Base-by-base conservation (phyloP, 2,888 invertebrate species). In the Lasioglossum marginatum region DNA sequence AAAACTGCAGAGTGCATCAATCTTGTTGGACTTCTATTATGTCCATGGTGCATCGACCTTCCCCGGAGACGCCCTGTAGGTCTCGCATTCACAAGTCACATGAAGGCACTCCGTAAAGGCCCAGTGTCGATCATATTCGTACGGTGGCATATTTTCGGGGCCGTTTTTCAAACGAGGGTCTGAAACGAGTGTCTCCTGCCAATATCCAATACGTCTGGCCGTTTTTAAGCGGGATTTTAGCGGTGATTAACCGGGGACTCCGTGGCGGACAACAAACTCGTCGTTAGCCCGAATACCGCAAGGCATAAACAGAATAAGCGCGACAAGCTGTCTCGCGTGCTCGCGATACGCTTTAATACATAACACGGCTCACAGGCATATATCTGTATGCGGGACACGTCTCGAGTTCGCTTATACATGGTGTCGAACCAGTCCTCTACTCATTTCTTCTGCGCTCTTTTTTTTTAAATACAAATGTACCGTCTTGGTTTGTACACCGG, bases 241-340 rank as follows among this genome's bases (percentile, higher is more conserved):
- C 66, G 57, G 66, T 37, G 34, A 66, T 78, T 71, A 85, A 82
- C n/a, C 43, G 48, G 48, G 63, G 63, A 48, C 4, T 74, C 52
- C 63, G 37, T 70, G 74, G 23, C 78, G 10, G 52, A 57, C 79
- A 83, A 82, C 57, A 70, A 77, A 78, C 70, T 83, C 60, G 74
- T 79, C 79, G 86, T 86, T 79, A 79, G 68, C 68, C 74, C 77
- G 68, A 76, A 80, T 68, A 82, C 68, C 72, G 81, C 78, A 57
- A 86, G 76, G 66, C 66, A 45, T 79, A 77, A 88, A 75, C 79
- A 57, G 75, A 84, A 81, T 79, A 79, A 82, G 66, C 74, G 79
- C 78, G 87, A 76, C 83, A 86, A 79, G 81, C 80, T 71, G 73
- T 81, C 82, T 79, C 63, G 74, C 81, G 79, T 88, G 86, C 76